Base-by-base conservation (phyloP, 64 coral and sea anemone genomes). In the Actinia equina region DNA sequence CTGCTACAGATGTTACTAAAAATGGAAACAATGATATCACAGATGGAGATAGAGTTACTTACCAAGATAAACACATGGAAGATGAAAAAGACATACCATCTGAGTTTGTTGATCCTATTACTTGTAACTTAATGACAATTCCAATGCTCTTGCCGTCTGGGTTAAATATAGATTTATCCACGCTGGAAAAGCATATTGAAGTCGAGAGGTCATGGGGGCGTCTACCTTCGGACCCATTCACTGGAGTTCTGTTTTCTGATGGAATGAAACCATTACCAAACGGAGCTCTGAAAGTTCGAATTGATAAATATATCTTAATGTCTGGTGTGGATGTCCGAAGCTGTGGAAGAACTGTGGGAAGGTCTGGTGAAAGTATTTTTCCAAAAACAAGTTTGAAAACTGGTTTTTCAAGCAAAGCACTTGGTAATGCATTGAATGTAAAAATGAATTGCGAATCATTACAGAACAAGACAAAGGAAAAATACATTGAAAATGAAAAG, bases 81-180 rank as follows among this genome's bases (percentile, higher is more conserved):
- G 42, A 46, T 37, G 23, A 64, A 37, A 37, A 37, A 19, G 56
- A 88, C 30, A 91, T 93, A 49, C 93, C 97, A 83, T 59, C 90
- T 65, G 97, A 99, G 41, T 99, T 99, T 63, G 90, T 99, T 78
- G 97, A 99, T 80, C 93, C 91, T 15, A 99, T 99, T n/a, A 99
- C 97, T 26, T 99, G 88, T 51, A 85, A 80, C 52, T 80, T 99
- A 27, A 99, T 99, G 97, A 99, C 93, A 62, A 85, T 99, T 45
- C 97, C 97, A 2, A 88, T 99, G 85, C 54, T 99, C 13, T 87
- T 99, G 14, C 97, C 97, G 5, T 99, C 97, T 49, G 97, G 97
- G 49, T 85, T 89, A 15, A 99, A 95, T 85, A 71, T 99, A 52
- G 97, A 99, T 41, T 88, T 84, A 54, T 85, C 52, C 8, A 99